Base-by-base conservation (phyloP, 1,140 invertebrate genomes). In the Leucophenga varia region DNA sequence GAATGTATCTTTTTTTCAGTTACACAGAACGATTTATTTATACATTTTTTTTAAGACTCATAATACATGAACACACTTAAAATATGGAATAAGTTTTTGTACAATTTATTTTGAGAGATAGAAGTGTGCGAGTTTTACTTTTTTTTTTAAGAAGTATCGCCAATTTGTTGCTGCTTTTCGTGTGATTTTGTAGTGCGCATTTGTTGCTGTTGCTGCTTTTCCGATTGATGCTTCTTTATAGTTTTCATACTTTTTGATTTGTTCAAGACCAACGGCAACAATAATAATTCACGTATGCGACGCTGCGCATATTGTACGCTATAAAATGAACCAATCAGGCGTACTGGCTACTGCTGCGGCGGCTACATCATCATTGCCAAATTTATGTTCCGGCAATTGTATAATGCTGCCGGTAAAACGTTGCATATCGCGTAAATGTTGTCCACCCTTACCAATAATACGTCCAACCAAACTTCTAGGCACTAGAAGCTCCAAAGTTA, bases 361-460 rank as follows among this genome's bases (percentile, higher is more conserved):
- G 64, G 90, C 88, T 61, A 88, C 86, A 52, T 79, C 79, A 37
- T 78, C 79, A 52, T 78, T 76, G 20, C 81, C 79, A 17, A 82
- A 78, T 42, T 81, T 81, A 71, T 92, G 91, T 77, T 91, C 90
- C 22, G 90, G 91, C 49, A 95, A 79, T 76, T 95, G 95, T 49
- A 96, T 94, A 20, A 91, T 85, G 59, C 90, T 91, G 49, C 91
- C 91, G 38, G 92, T 95, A 2, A 93, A 86, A 64, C 92, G 84
- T 77, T 96, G 93, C 59, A 96, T 79, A 75, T 96, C 93, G 44
- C 91, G 80, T 37, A 95, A 93, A 74, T 96, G 96, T 74, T 95
- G 91, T 25, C 94, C 94, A 39, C 93, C 93, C 76, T 96, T 95
- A 47, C 94, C 94, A 65, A 97, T 97, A 56, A 97, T 96, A 42